These are phyloP conservation scores for Lipotes vexillifer DNA, from an alignment of 2,113 vertebrate genomes.

Conservation along the genomic window DNA sequence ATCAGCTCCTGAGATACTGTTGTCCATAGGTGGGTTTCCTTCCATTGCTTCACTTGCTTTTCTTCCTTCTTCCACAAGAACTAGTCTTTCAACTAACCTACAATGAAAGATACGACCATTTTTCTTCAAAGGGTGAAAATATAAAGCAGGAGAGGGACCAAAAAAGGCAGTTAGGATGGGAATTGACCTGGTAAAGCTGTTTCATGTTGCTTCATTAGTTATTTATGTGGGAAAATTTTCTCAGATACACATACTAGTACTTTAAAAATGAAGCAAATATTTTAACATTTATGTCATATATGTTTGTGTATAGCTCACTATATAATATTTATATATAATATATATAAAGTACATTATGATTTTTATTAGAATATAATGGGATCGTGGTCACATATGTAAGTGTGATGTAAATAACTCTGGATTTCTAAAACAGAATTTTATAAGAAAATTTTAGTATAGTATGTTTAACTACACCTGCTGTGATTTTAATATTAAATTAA, in stretches of 20 bases:
- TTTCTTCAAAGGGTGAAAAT: neutral
- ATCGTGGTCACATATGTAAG: neutral
- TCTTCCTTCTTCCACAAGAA: neutral
- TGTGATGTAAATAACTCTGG: neutral
- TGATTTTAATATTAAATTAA: neutral
- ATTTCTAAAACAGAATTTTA: neutral
- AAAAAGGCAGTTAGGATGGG: neutral
- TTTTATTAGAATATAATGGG: neutral
- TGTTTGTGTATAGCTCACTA: neutral
- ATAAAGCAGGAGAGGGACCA: neutral
- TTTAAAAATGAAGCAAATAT: neutral
- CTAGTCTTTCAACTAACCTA: neutral
- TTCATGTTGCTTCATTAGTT: neutral
- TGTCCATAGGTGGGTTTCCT: neutral
- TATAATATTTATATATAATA: neutral
- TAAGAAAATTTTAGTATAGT: neutral
- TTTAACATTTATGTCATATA: neutral
- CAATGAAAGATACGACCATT: neutral
- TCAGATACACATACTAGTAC: neutral
- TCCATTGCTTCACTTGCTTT: neutral
- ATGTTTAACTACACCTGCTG: neutral
- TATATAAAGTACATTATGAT: neutral
- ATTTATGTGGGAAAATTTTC: neutral
- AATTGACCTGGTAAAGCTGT: neutral
- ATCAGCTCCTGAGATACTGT: neutral